Base-by-base conservation (phyloP, 2,113 vertebrate species). In the Ameiurus melas region DNA sequence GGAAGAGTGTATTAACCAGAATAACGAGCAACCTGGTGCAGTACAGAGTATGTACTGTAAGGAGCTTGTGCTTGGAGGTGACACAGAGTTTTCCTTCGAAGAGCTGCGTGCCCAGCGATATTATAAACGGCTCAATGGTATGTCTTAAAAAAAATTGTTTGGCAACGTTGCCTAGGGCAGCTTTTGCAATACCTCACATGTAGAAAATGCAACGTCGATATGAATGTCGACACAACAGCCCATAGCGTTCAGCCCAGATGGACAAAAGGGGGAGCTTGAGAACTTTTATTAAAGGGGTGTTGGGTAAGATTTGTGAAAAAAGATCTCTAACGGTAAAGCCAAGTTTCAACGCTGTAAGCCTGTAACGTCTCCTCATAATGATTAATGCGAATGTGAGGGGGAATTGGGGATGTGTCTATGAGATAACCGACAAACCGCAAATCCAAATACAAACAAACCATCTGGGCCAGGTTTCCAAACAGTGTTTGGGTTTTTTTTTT, bases 71-170 rank as follows among this genome's bases (percentile, higher is more conserved):
- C 95, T 95, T 85, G 95, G 93, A 89, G 96, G 95, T 43, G 94
- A 95, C 0, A 93, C 90, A 0, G 97, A 97, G 57, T 96, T 97
- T 82, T 96, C 95, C n/a, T 94, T 97, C 17, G 97, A 97, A 88
- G 97, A 97, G 91, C 95, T 97, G 66, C 85, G 96, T 70, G 96
- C 96, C 84, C 95, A 96, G 91, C 94, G 94, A 84, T 97, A 96
- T 92, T 94, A 94, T 79, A 93, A 95, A 90, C 94, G 95, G 91
- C 87, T 94, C 0, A 94, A 92, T 55, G 93, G 94, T 89, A 60
- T 89, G 88, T 92, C 0, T 93, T 94, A 94, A 95, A 96, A 60
- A 60, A 60, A 60, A 60, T 8, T 25, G 39, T 43, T 62, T 62
- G 58, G 5, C 43, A 6, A 47, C 43, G 6, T 47, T 47, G 6